Conservation (phyloP, 2,797 vertebrate genomes). For the Glossophaga mutica region DNA sequence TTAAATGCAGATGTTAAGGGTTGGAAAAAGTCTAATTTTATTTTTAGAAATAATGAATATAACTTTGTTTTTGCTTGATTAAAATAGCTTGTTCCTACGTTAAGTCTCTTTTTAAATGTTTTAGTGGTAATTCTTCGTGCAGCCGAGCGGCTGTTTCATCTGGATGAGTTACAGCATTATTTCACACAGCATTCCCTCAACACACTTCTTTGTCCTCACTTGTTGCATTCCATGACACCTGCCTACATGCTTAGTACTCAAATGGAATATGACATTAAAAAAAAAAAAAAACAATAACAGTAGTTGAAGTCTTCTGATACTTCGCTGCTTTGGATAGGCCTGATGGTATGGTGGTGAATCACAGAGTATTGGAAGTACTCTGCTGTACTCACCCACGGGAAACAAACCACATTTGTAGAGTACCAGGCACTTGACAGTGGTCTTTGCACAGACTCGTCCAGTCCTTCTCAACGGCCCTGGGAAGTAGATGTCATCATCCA, state of each 20-base stretch:
- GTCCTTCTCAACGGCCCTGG: neutral
- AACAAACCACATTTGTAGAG: neutral
- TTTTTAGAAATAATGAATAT: conserved; percentile 83
- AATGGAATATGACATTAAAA: neutral
- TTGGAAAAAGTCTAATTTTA: conserved; percentile 84
- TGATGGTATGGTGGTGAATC: neutral
- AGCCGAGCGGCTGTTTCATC: neutral
- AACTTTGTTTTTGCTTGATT: conserved; percentile 83
- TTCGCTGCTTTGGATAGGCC: neutral
- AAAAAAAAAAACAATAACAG: neutral
- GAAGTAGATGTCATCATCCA: neutral
- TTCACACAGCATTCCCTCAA: neutral
- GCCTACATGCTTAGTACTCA: conserved; percentile 31
- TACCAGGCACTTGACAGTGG: neutral
- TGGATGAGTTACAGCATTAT: neutral
- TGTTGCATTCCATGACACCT: neutral
- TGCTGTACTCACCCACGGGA: neutral
- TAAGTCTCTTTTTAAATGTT: conserved; percentile 73
- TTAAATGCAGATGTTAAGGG: conserved; percentile 86
- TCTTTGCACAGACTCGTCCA: neutral
- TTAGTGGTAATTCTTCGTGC: conserved; percentile 30
- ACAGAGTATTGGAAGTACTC: neutral
- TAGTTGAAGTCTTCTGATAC: neutral
- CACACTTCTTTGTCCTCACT: neutral
- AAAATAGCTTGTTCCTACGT: conserved; percentile 82